Evolutionary conservation across 2,113 vertebrate genomes (phyloP), one percentile per base, ranked within the genome.

Genomic region (Ahaetulla prasina): DNA sequence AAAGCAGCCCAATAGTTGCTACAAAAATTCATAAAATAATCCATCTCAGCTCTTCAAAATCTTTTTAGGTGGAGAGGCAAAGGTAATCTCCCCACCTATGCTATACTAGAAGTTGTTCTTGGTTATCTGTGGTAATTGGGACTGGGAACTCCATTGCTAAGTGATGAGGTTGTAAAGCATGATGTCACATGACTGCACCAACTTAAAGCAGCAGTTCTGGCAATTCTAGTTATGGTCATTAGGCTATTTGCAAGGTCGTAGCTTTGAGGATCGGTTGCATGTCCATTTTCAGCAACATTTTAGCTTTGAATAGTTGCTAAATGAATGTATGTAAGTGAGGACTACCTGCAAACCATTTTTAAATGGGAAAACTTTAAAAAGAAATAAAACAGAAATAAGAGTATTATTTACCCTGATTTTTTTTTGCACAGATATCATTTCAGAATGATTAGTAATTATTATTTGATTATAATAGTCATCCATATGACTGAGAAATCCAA

Each of bases 381-480:
- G 60, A 96, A 95, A 95, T n/a, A 94, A 89, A 96, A 95, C 95
- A 96, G 95, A 97, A 96, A 92, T 88, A 89, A 92, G 93, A 92
- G 91, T 89, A 63, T 89, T 96, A 68, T 6, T 68, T 68, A n/a
- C 5, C 63, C 30, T 68, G 30, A 14, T 63, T 63, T n/a, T 16
- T 16, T 84, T n/a, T 84, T 92, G 89, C 94, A 91, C 95, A 93
- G 95, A 94, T 96, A 96, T 91, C 95, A 95, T 94, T 96, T 96
- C 94, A 95, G 94, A 96, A 96, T 93, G 96, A 97, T 98, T 97
- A 97, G 95, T 86, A 89, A 92, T 97, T 97, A 96, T 97, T 97
- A 98, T 95, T 95, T 97, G 97, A 97, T 95, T 96, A 98, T 97
- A 96, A 97, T 97, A 96, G 97, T 98, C 95, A 95, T 94, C 94